Base-by-base conservation (phyloP, 2,113 vertebrate genomes). In the Thalassarche chlororhynchos region DNA sequence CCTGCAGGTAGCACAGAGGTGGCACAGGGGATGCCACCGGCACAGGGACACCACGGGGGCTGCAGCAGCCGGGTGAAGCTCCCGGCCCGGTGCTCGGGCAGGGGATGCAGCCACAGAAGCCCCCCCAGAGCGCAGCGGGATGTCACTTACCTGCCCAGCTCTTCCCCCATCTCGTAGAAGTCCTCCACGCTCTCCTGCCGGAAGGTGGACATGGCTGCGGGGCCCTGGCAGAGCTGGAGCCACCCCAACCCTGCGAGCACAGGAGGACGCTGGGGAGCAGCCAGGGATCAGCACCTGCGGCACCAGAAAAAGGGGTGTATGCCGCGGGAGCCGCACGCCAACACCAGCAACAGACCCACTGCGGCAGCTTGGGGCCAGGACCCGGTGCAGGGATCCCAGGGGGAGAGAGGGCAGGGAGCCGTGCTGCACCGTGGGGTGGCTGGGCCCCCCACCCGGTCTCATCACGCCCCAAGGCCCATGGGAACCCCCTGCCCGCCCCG, bases 131-230 rank as follows among this genome's bases (percentile, higher is more conserved):
- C 0, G 0, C 1, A 0, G 36, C 0, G 2, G n/a, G 71, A 11
- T 4, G 17, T 38, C 8, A 31, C 94, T 81, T 74, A 96, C 98
- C 98, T 99, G 95, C 98, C 98, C 93, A 99, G 97, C 91, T 99
- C 98, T 58, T 99, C 98, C 2, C 98, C 98, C 98, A 99, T 99
- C 94, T 99, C 98, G 5, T 98, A 99, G 90, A 98, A 97, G 1
- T 98, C 98, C 90, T 98, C 98, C 92, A 99, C 98, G 6, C 96
- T 98, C 78, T 98, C 98, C 96, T 99, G 98, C 47, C 98, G 97
- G 98, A 99, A 99, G 3, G 98, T 97, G 28, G 98, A 98, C 98
- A 99, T 99, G 95, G 77, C 58, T n/a, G 91, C 60, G 0, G 20
- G 28, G 28, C 13, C 3, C 54, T 29, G 0, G 5, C 0, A 6